Evolutionary conservation across 2,888 invertebrate species (phyloP).

Genomic region (Tillus elongatus): DNA sequence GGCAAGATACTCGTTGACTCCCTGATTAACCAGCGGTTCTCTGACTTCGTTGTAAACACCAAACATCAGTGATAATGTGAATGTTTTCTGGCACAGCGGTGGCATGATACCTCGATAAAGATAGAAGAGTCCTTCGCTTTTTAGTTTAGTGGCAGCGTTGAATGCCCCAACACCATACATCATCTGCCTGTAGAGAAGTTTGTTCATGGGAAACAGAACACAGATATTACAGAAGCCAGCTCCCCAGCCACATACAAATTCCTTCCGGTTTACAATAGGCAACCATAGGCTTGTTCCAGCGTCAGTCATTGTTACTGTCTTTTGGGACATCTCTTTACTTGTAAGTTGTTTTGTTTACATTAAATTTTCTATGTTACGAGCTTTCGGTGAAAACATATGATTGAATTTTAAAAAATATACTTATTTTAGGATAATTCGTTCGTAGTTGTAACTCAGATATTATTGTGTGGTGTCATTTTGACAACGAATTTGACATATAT

Average conservation of each 20-base stretch:
- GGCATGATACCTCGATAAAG: constrained; percentile 85
- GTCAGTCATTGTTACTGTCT: no score
- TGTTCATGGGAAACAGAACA: constrained; percentile 86
- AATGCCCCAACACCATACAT: constrained; percentile 68
- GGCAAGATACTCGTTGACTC: constrained; percentile 50
- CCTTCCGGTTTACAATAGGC: constrained; percentile 58
- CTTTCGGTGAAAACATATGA: no score
- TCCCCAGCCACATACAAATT: constrained; percentile 87
- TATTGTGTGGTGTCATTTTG: no score
- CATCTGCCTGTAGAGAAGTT: constrained; percentile 94
- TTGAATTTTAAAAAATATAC: no score
- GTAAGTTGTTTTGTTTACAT: no score
- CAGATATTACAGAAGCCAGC: constrained; percentile 84
- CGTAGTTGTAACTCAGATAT: no score
- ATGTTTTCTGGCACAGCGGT: constrained; percentile 80
- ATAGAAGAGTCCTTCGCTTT: constrained; percentile 67
- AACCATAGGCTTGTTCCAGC: no score
- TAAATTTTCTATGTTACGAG: no score
- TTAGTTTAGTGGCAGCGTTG: constrained; percentile 65
- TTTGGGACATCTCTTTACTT: no score
- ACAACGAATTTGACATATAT: no score
- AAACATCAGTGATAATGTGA: constrained; percentile 90
- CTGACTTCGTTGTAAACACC: constrained; percentile 74
- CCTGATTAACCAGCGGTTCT: constrained; percentile 47
- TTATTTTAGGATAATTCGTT: no score